Evolutionary conservation across 2,113 vertebrate genomes (phyloP), one percentile per base, ranked within the genome.

Genomic region (Phoxinus phoxinus): DNA sequence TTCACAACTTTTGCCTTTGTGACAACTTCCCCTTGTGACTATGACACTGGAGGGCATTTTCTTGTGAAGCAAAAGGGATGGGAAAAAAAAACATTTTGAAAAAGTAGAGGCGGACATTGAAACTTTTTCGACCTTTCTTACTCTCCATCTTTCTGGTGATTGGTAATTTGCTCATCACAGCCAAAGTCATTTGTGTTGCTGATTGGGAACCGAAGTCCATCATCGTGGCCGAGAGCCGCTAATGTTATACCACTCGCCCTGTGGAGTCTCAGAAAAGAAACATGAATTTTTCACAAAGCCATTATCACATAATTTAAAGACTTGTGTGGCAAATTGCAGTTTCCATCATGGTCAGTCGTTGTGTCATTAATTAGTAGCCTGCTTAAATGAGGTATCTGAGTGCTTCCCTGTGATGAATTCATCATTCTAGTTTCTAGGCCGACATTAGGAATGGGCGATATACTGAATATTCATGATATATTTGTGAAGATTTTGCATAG

Each of bases 251-350:
- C 32, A 53, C 65, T 83, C 46, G 9, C 4, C 67, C 67, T 72
- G 13, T 83, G 48, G 81, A 71, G 67, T 41, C 81, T 83, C 81
- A 83, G 32, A 72, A 56, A 56, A 41, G 81, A 72, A 83, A 41
- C 67, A 72, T 83, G 48, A 83, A 72, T 72, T 83, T 83, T 83
- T 83, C 30, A 83, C 48, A 32, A 83, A 72, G 67, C 67, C 67
- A 83, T 83, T 83, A 83, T 72, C 81, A 73, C 67, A 56, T 73
- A 58, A 80, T 73, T 83, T 53, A 58, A 83, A 72, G 65, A 83
- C 81, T 83, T 83, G 81, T 72, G 81, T 41, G 65, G 32, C 67
- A 83, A 83, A 83, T 83, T 72, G 73, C 32, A n/a, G 48, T 58
- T 83, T 73, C 67, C 72, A 56, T 83, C 81, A 83, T 58, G 67